Conservation (phyloP, 2,113 vertebrate species). For the Phoenicopterus ruber region DNA sequence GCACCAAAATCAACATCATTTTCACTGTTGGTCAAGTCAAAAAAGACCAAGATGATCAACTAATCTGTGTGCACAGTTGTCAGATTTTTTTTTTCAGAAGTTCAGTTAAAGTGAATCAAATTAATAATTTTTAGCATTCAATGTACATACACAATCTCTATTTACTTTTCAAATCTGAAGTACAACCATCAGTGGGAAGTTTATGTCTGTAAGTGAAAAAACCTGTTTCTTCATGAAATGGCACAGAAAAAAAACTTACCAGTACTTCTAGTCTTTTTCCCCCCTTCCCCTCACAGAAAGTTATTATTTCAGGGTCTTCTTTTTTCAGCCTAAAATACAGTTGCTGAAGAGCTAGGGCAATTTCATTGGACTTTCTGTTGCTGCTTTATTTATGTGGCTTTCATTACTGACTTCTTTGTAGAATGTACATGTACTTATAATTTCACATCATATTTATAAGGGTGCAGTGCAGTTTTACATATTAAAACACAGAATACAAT, state of each 20-base stretch:
- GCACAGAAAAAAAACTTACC: not conserved
- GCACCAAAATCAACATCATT: not conserved
- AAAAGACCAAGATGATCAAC: not conserved
- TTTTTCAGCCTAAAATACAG: not conserved
- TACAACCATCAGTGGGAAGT: not conserved
- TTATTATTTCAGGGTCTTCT: not conserved
- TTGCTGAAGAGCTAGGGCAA: not conserved
- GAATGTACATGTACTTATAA: not conserved
- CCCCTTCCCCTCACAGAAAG: not conserved
- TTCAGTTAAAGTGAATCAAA: not conserved
- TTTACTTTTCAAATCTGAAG: not conserved
- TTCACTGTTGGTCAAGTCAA: not conserved
- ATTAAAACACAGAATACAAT: not conserved
- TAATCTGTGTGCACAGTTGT: not conserved
- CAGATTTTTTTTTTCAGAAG: not conserved
- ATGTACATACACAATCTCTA: not conserved
- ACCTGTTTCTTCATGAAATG: not conserved
- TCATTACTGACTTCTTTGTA: not conserved
- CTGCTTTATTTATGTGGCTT: not conserved
- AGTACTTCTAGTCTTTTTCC: not conserved
- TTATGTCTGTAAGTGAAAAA: not conserved
- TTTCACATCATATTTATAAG: not conserved
- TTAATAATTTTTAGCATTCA: not conserved
- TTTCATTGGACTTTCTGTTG: not conserved
- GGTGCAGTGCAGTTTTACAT: not conserved